Percentiles rank a stretch among this genome's conserved stretches.
phyloP scores from a whole-genome alignment of 1,140 invertebrate species.

The Colletes gigas region DNA sequence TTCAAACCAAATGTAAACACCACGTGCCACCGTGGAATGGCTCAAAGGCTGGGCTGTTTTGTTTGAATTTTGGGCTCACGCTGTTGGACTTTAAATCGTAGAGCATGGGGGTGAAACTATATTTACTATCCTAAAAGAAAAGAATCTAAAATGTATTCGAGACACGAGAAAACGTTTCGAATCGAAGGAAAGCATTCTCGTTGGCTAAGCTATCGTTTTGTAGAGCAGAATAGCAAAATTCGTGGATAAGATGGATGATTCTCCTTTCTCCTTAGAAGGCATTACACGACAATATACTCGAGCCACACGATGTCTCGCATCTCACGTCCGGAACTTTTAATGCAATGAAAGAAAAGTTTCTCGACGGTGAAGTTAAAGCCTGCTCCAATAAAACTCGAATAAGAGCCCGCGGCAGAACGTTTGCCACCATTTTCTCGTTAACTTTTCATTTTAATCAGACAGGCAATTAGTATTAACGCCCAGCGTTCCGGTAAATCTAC shows the following conservation, averaged over 20 bases:
- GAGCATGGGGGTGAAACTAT: too few species aligned
- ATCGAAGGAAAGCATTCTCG: too few species aligned
- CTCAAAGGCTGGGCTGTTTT: too few species aligned
- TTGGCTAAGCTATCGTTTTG: too few species aligned
- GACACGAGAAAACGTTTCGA: too few species aligned
- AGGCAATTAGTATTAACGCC: slow-evolving; percentile 17
- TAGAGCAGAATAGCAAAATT: background rate
- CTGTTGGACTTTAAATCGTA: too few species aligned
- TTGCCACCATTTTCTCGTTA: slow-evolving; percentile 17
- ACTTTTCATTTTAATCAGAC: slow-evolving; percentile 15
- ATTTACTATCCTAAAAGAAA: too few species aligned
- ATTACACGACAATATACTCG: slow-evolving; percentile 30
- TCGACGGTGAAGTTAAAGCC: slow-evolving; percentile 20
- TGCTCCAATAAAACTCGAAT: slow-evolving; percentile 27
- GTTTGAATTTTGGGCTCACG: too few species aligned
- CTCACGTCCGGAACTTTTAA: slow-evolving; percentile 49
- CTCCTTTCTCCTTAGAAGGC: slow-evolving; percentile 8
- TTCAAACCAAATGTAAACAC: too few species aligned
- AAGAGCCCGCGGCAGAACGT: slow-evolving; percentile 9
- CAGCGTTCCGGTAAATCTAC: background rate
- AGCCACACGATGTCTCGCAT: background rate
- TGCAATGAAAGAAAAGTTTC: slow-evolving; percentile 55
- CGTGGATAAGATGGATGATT: slow-evolving; percentile 2
- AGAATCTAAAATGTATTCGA: too few species aligned
- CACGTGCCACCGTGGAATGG: too few species aligned